Conservation (phyloP, 2,888 invertebrate species). For the Caenorhabditis becei region DNA sequence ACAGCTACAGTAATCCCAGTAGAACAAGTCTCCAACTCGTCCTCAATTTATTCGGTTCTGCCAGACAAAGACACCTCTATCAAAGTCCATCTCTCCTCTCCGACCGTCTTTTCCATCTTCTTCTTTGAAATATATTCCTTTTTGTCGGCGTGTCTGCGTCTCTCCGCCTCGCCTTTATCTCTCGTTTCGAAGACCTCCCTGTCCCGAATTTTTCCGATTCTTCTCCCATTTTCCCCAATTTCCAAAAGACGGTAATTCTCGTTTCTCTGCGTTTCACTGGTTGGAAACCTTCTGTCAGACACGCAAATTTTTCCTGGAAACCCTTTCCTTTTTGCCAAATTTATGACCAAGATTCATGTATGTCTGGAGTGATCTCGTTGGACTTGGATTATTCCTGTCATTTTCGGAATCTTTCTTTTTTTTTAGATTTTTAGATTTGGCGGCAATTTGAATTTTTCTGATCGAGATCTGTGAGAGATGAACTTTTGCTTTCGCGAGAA, state of each 20-base stretch:
- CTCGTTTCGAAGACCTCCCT: constrained; percentile 20
- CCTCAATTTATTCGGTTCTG: too few species aligned
- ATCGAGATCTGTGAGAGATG: background rate
- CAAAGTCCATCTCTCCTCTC: constrained; percentile 25
- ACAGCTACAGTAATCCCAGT: too few species aligned
- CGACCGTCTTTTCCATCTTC: background rate
- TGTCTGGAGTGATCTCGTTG: too few species aligned
- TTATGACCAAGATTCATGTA: too few species aligned
- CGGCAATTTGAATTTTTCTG: background rate
- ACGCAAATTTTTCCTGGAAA: too few species aligned
- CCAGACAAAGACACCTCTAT: background rate
- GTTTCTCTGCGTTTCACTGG: background rate
- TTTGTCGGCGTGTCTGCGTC: constrained; percentile 20
- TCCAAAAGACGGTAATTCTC: constrained; percentile 22
- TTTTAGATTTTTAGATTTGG: background rate
- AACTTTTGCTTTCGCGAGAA: background rate
- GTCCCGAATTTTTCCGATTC: background rate
- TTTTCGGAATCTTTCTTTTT: constrained; percentile 4
- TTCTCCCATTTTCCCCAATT: background rate
- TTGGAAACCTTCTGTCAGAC: constrained; percentile 15
- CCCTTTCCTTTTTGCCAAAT: too few species aligned
- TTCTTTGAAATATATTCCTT: constrained; percentile 17
- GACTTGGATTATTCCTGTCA: constrained; percentile 1
- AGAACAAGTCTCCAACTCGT: too few species aligned
- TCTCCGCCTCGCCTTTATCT: constrained; percentile 5